phyloP scores from a whole-genome alignment of 2,797 vertebrate genomes.

The Siniperca obscura region DNA sequence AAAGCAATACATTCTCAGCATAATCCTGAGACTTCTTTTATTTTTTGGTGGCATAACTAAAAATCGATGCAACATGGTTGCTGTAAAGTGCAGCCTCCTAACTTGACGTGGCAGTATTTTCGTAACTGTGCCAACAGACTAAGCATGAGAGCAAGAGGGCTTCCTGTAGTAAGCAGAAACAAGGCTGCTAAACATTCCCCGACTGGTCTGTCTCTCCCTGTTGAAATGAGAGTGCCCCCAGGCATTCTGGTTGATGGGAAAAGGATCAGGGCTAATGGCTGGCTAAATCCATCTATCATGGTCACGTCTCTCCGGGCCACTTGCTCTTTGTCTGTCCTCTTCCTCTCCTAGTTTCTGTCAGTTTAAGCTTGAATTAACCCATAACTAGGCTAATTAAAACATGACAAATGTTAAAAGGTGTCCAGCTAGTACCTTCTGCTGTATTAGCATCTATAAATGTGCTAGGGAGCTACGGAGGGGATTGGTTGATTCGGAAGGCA shows the following conservation, averaged over 20 bases:
- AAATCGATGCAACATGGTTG: neutral
- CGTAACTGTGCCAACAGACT: constrained; percentile 68
- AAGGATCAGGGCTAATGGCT: constrained; percentile 77
- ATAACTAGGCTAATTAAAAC: constrained; percentile 56
- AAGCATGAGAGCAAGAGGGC: constrained; percentile 56
- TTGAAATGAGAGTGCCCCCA: constrained; percentile 68
- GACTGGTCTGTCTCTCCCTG: constrained; percentile 60
- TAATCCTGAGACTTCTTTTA: neutral
- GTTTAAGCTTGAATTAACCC: constrained; percentile 50
- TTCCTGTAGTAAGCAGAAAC: constrained; percentile 75
- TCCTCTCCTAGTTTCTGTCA: constrained; percentile 59
- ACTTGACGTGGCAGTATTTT: constrained; percentile 71
- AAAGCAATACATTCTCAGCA: neutral
- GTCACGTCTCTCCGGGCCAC: constrained; percentile 72
- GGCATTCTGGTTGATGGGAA: constrained; percentile 75
- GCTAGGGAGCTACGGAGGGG: constrained; percentile 36
- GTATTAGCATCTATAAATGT: constrained; percentile 62
- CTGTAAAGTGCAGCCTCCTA: constrained; percentile 30
- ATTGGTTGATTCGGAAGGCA: constrained; percentile 74
- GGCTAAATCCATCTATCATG: constrained; percentile 79
- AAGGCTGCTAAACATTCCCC: constrained; percentile 71
- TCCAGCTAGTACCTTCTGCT: constrained; percentile 39
- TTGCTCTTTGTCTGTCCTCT: constrained; percentile 69
- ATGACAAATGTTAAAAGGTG: constrained; percentile 57
- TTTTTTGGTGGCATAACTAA: neutral